phyloP scores from a whole-genome alignment of 2,113 vertebrate genomes.

The Anolis sagrei region DNA sequence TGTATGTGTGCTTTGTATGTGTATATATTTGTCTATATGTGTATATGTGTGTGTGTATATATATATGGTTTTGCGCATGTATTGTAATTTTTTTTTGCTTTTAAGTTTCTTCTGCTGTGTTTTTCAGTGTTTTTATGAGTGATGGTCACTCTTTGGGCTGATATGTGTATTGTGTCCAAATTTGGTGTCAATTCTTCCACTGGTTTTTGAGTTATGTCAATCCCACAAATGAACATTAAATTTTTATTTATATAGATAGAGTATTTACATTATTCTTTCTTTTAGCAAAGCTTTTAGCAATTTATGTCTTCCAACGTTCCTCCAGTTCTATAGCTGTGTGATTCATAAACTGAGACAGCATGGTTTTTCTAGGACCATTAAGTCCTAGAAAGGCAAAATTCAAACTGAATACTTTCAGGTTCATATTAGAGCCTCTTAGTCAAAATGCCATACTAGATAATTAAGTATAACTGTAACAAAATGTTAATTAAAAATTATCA shows the following conservation, averaged over 20 bases:
- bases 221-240: too few relatives aligned
- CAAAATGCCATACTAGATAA: not conserved
- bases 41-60: too few relatives aligned
- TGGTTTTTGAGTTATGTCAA: too few relatives aligned
- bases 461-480: not conserved
- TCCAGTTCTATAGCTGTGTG: not conserved
- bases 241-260: slow-evolving; percentile 32
- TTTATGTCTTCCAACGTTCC: not conserved
- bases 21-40: too few relatives aligned
- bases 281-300: not conserved
- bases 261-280: not conserved
- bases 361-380: not conserved
- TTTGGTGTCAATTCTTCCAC: too few relatives aligned
- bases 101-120: too few relatives aligned
- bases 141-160: too few relatives aligned
- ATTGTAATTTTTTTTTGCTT: too few relatives aligned
- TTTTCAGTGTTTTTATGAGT: too few relatives aligned
- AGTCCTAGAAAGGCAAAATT: not conserved
- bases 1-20: too few relatives aligned
- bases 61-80: too few relatives aligned
- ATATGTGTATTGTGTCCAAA: too few relatives aligned
- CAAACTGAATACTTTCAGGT: not conserved
- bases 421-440: not conserved
- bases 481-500: not conserved
- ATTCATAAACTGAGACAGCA: not conserved